phyloP scores from a whole-genome alignment of 1,140 invertebrate genomes.

The Pteromalus puparum region DNA sequence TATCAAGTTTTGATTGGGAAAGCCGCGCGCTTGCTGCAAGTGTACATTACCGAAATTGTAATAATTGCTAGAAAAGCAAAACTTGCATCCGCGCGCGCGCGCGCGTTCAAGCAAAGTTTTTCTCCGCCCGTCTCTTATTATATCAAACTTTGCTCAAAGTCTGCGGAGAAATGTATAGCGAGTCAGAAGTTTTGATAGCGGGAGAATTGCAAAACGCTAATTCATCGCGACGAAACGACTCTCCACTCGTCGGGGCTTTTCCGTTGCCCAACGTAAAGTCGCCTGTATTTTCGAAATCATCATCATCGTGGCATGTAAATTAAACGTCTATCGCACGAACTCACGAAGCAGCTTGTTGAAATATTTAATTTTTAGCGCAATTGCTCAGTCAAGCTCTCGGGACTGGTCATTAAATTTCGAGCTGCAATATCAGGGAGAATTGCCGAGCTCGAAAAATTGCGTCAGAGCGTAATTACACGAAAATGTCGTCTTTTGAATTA shows the following conservation, averaged over 20 bases:
- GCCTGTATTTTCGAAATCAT: background rate
- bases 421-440: too few relatives aligned
- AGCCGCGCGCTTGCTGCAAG: background rate
- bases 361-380: background rate
- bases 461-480: background rate
- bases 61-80: background rate
- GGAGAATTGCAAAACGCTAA: background rate
- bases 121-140: background rate
- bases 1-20: slow-evolving; percentile 4
- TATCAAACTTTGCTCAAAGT: background rate
- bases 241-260: background rate
- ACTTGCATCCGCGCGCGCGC: background rate
- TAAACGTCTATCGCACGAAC: background rate
- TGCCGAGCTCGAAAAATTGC: background rate
- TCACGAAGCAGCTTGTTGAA: background rate
- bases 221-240: background rate
- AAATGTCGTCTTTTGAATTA: background rate
- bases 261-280: background rate
- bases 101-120: background rate
- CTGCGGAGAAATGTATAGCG: background rate
- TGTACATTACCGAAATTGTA: background rate
- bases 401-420: background rate
- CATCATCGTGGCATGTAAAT: background rate
- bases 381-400: background rate
- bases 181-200: background rate